Base-by-base conservation (phyloP, 2,113 vertebrate genomes). In the Indri indri region DNA sequence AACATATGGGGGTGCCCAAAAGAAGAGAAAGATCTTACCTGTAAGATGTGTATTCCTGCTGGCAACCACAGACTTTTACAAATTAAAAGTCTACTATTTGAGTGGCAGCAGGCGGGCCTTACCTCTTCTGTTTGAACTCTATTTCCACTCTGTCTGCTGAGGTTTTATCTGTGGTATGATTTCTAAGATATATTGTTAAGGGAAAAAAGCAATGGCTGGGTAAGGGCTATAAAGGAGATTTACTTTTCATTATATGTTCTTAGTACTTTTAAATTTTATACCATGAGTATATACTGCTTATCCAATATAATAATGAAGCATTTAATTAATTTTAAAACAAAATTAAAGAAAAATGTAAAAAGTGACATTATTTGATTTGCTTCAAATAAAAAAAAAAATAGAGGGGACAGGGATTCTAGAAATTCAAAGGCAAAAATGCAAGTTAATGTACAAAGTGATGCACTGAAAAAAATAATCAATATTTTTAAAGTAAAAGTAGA, bases 401-500 rank as follows among this genome's bases (percentile, higher is more conserved):
- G 6, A 54, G 34, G 3, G 7, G 18, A 81, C 37, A 85, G 16
- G 13, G 3, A 61, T 93, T 59, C n/a, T 76, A 68, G 73, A 42
- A 77, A 85, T 50, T 81, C 34, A 70, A 71, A n/a, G 45, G 8
- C 34, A 42, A 63, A 63, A 90, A 66, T 70, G 54, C 4, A 47
- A 68, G 25, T 63, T 96, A 81, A 79, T 37, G 61, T n/a, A 84
- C 20, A 84, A 88, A 84, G 9, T 74, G 42, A 93, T 22, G 5
- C 14, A 30, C 5, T 80, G 25, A 80, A 80, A 96, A 59, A 59
- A 76, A 76, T 12, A 45, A 71, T 81, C n/a, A 73, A 17, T 83
- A 57, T 54, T 77, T 95, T 92, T 68, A 84, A 96, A 94, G 25
- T 16, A 68, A 95, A 92, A 91, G 3, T 79, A 20, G 82, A 66